A percentile compares a stretch with the other conserved stretches of the same genome.
Evolutionary conservation across 37 sponge, comb jelly and placozoan genomes (phyloP).

Genomic region (Aphrocallistes beatrix): DNA sequence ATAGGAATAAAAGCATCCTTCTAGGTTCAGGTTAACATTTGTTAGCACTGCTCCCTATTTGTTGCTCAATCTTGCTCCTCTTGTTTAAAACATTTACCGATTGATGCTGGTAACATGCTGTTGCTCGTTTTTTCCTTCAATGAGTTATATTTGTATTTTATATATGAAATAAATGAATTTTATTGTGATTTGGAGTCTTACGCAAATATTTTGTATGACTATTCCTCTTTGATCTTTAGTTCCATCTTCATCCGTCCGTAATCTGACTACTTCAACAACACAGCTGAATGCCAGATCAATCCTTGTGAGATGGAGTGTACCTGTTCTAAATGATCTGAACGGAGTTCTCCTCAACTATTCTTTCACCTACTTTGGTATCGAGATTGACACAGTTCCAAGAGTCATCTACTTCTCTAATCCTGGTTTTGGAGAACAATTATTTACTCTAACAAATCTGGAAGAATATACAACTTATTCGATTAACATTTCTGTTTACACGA

Average conservation of each 20-base stretch:
- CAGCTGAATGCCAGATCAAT: neutral
- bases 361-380: neutral
- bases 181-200: too few relatives aligned
- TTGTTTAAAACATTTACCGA: too few relatives aligned
- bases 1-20: too few relatives aligned
- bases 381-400: neutral
- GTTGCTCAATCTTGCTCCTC: too few relatives aligned
- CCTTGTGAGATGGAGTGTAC: neutral
- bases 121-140: too few relatives aligned
- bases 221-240: neutral
- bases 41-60: too few relatives aligned
- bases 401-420: neutral
- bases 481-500: neutral
- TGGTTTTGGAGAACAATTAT: neutral
- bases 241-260: slow-evolving; percentile 5
- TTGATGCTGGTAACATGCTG: too few relatives aligned
- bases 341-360: neutral
- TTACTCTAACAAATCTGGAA: neutral
- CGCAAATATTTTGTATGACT: too few relatives aligned
- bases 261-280: neutral
- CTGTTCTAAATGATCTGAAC: neutral
- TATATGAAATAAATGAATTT: too few relatives aligned
- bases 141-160: too few relatives aligned
- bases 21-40: too few relatives aligned
- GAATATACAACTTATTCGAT: neutral